These are phyloP conservation scores for Parnassius apollo DNA, from an alignment of 2,888 invertebrate genomes.

Conservation along the genomic window DNA sequence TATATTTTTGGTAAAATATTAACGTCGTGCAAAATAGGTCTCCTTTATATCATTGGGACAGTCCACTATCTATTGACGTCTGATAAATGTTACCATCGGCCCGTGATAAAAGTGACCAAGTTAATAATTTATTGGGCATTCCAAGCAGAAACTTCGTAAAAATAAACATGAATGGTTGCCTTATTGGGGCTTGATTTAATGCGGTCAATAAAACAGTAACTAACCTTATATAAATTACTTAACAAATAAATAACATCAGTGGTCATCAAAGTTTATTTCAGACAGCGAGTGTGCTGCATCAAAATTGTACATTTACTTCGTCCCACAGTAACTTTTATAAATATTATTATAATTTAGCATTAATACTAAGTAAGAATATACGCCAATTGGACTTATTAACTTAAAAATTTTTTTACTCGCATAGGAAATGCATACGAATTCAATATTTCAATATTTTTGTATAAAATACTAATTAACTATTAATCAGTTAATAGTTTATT, in stretches of 20 bases:
- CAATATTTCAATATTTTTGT: too few relatives aligned
- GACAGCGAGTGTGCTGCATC: conserved; percentile 34
- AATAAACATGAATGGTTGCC: conserved; percentile 81
- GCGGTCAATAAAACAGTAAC: conserved; percentile 79
- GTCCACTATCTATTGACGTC: conserved; percentile 56
- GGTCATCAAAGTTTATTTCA: conserved; percentile 72
- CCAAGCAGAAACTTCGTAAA: conserved; percentile 79
- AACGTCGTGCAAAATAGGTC: conserved; percentile 15
- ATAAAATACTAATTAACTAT: too few relatives aligned
- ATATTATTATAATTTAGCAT: conserved; percentile 17
- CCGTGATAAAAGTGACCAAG: conserved; percentile 80
- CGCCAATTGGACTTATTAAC: conserved; percentile 18
- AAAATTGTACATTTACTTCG: conserved; percentile 34
- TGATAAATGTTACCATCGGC: conserved; percentile 67
- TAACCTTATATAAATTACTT: conserved; percentile 81
- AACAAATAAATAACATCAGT: conserved; percentile 79
- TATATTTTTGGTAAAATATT: conserved; percentile 18
- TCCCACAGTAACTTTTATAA: conserved; percentile 31
- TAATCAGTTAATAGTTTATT: too few relatives aligned
- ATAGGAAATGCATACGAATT: too few relatives aligned
- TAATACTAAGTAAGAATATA: conserved; percentile 17
- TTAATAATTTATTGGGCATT: conserved; percentile 77
- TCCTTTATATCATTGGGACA: conserved; percentile 27
- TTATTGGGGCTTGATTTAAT: conserved; percentile 81
- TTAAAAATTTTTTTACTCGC: neutral